Conservation (phyloP, 2,888 invertebrate genomes). For the Clivina fossor region DNA sequence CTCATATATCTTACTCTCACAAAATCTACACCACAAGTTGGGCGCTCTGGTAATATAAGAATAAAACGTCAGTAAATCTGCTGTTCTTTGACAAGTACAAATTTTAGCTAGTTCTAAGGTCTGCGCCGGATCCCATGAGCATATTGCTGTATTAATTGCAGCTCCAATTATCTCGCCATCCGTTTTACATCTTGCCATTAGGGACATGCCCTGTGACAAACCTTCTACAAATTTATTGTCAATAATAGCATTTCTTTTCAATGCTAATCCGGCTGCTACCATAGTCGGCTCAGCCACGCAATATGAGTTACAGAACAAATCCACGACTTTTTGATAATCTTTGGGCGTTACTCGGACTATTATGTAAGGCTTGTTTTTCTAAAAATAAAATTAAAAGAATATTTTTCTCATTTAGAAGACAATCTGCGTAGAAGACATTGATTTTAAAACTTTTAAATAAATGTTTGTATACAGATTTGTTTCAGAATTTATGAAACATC, state of each 20-base stretch:
- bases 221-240: constrained; percentile 52
- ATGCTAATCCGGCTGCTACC: constrained; percentile 53
- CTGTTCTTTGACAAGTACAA: constrained; percentile 51
- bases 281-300: constrained; percentile 60
- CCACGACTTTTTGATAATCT: constrained; percentile 54
- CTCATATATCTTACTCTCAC: constrained; percentile 56
- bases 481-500: no score
- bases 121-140: constrained; percentile 58
- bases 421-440: no score
- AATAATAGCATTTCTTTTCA: constrained; percentile 51
- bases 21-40: constrained; percentile 54
- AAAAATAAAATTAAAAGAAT: constrained; percentile 6
- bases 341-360: constrained; percentile 52
- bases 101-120: constrained; percentile 58
- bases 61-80: constrained; percentile 56
- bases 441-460: no score
- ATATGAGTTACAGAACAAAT: constrained; percentile 56
- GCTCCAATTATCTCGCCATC: constrained; percentile 53
- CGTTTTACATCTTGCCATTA: constrained; percentile 51
- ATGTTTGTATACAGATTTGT: no score
- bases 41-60: constrained; percentile 57
- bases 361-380: constrained; percentile 41
- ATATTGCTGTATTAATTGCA: constrained; percentile 54
- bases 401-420: no score
- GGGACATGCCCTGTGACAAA: constrained; percentile 51